phyloP scores from a whole-genome alignment of 2,113 vertebrate species.

The Ciconia maguari region DNA sequence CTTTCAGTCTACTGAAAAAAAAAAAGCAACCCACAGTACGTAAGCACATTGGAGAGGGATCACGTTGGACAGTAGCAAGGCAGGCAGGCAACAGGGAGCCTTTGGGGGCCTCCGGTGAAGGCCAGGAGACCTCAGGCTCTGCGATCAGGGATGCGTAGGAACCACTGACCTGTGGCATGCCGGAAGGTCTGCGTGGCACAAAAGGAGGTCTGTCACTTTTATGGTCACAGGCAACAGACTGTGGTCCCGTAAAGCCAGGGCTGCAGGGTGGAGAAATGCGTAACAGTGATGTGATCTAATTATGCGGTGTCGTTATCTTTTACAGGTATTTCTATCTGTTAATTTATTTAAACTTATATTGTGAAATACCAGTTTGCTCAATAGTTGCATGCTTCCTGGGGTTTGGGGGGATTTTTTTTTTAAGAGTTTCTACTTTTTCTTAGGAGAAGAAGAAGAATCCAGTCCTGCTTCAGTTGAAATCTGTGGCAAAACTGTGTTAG shows the following conservation, averaged over 20 bases:
- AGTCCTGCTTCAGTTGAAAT: not conserved
- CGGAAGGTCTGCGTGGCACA: not conserved
- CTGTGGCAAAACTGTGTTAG: not conserved
- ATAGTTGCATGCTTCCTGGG: not conserved
- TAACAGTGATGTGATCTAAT: not conserved
- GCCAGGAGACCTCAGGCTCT: not conserved
- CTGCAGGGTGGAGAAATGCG: not conserved
- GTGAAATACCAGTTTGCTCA: not conserved
- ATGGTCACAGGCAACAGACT: not conserved
- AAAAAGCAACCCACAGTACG: accelerated
- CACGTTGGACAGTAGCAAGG: accelerated
- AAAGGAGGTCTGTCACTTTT: not conserved
- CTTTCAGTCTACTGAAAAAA: not conserved
- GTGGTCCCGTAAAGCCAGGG: not conserved
- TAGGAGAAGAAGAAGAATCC: not conserved
- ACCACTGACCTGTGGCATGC: not conserved
- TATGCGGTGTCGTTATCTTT: not conserved
- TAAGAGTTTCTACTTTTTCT: not conserved
- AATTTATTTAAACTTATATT: not conserved
- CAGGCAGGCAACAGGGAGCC: not conserved
- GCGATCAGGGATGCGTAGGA: not conserved
- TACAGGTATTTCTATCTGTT: not conserved
- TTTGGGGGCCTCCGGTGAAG: not conserved
- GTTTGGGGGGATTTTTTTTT: not conserved
- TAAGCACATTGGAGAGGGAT: not conserved